Conservation (phyloP, 2,888 invertebrate genomes). For the Spialia ferax region DNA sequence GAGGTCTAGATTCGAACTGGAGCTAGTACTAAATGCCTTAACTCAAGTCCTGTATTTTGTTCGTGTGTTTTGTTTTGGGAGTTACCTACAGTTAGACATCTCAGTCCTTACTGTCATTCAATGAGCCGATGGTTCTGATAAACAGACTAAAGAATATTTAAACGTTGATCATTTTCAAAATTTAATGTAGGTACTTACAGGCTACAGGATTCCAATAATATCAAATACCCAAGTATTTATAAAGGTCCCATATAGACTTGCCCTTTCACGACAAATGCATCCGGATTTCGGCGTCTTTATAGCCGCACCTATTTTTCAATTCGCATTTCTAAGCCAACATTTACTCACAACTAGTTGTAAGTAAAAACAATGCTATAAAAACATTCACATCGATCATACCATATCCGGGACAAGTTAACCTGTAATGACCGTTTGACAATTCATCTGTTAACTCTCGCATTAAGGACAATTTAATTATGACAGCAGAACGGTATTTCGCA, state of each 20-base stretch:
- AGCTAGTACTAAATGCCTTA: no score
- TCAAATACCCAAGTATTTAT: not conserved
- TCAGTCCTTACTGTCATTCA: no score
- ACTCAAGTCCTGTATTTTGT: no score
- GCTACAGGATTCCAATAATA: constrained; percentile 15
- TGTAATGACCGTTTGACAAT: constrained; percentile 40
- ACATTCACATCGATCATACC: constrained; percentile 30
- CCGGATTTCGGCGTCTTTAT: constrained; percentile 13
- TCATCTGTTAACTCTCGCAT: constrained; percentile 41
- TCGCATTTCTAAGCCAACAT: constrained; percentile 3
- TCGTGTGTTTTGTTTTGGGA: no score
- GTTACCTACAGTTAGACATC: no score
- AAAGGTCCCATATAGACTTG: constrained; percentile 9
- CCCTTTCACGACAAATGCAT: constrained; percentile 14
- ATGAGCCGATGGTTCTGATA: no score
- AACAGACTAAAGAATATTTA: not conserved
- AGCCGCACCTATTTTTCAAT: constrained; percentile 3
- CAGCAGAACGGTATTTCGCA: constrained; percentile 33
- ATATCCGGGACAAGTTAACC: constrained; percentile 26
- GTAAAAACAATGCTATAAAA: constrained; percentile 17
- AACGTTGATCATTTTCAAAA: not conserved
- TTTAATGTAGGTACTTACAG: no score
- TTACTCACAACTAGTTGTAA: constrained; percentile 1
- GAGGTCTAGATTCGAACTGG: no score
- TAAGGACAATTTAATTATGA: constrained; percentile 38